These are phyloP conservation scores for Mimumesa dahlbomi DNA, from an alignment of 2,888 invertebrate genomes.

Conservation along the genomic window DNA sequence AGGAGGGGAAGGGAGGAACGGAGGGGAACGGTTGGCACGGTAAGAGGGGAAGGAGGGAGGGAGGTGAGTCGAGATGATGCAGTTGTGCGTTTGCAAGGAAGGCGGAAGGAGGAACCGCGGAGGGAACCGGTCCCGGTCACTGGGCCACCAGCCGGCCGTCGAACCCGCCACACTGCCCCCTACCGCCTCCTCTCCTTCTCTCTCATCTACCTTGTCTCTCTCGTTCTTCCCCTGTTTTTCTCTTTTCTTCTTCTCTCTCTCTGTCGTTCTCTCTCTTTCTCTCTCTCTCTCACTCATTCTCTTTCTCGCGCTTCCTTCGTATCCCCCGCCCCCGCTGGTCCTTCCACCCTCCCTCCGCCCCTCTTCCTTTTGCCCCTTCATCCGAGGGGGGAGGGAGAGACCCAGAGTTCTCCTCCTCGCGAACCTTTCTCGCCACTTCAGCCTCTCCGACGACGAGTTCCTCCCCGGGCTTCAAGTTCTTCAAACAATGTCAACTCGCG, in stretches of 20 bases:
- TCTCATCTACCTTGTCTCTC: constrained; percentile 53
- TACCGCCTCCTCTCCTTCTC: constrained; percentile 65
- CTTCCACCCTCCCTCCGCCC: constrained; percentile 34
- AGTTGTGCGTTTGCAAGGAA: constrained; percentile 80
- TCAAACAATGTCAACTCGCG: constrained; percentile 71
- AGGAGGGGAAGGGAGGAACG: constrained; percentile 35
- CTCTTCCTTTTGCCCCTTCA: constrained; percentile 16
- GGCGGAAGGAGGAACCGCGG: constrained; percentile 80
- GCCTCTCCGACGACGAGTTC: constrained; percentile 37
- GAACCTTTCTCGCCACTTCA: constrained; percentile 65
- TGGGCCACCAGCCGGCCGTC: constrained; percentile 80
- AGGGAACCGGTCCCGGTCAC: constrained; percentile 81
- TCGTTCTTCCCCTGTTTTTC: no score
- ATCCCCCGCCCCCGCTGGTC: constrained; percentile 12
- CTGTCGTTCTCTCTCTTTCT: constrained; percentile 40
- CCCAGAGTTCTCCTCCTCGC: constrained; percentile 60
- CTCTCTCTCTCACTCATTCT: constrained; percentile 45
- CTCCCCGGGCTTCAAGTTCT: constrained; percentile 66
- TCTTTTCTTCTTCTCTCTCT: no score
- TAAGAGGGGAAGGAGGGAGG: constrained; percentile 28
- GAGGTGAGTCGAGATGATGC: constrained; percentile 75
- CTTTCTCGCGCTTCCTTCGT: constrained; percentile 22
- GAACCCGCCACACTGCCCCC: constrained; percentile 78
- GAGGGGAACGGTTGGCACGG: constrained; percentile 58
- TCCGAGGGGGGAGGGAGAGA: constrained; percentile 9